Percentiles rank a stretch among this genome's conserved stretches.
Evolutionary conservation across 1,140 invertebrate species (phyloP).

Genomic region (Drosophila leontia): DNA sequence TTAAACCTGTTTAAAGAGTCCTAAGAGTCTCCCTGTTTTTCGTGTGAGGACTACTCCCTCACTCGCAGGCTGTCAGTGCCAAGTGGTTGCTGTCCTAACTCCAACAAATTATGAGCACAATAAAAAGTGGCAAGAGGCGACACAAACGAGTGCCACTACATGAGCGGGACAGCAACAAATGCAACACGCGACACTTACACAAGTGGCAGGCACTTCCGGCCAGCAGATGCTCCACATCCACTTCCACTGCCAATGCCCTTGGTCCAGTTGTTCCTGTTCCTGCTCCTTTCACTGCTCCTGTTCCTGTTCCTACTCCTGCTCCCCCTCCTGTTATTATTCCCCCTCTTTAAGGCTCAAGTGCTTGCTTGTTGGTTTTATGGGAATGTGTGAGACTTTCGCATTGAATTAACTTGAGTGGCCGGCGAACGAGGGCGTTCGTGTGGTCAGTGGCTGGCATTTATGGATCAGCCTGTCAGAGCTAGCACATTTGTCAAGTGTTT

Average conservation of each 20-base stretch:
- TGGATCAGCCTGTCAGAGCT: slow-evolving; percentile 62
- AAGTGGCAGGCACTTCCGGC: slow-evolving; percentile 58
- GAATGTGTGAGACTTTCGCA: slow-evolving; percentile 57
- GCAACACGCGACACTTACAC: slow-evolving; percentile 56
- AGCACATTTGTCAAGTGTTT: slow-evolving; percentile 52
- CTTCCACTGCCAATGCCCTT: slow-evolving; percentile 15
- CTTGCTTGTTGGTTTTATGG: slow-evolving; percentile 51
- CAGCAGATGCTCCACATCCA: slow-evolving; percentile 50
- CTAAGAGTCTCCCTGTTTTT: background rate
- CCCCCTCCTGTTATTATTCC: slow-evolving; percentile 1
- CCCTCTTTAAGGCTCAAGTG: slow-evolving; percentile 27
- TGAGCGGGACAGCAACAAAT: slow-evolving; percentile 34
- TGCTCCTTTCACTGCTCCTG: slow-evolving; percentile 1
- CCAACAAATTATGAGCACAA: slow-evolving; percentile 69
- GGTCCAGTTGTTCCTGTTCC: slow-evolving; percentile 30
- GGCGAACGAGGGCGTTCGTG: slow-evolving; percentile 21
- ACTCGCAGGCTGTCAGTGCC: slow-evolving; percentile 46
- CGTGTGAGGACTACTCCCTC: background rate
- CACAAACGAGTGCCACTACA: slow-evolving; percentile 36
- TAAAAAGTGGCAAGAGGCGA: slow-evolving; percentile 59
- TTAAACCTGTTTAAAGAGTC: background rate
- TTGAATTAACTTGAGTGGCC: slow-evolving; percentile 74
- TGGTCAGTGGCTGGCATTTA: slow-evolving; percentile 69
- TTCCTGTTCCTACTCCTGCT: background rate
- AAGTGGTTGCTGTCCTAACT: slow-evolving; percentile 53